Evolutionary conservation across 2,888 invertebrate genomes (phyloP), one percentile per base, ranked within the genome.

Genomic region (Agrotis clavis): DNA sequence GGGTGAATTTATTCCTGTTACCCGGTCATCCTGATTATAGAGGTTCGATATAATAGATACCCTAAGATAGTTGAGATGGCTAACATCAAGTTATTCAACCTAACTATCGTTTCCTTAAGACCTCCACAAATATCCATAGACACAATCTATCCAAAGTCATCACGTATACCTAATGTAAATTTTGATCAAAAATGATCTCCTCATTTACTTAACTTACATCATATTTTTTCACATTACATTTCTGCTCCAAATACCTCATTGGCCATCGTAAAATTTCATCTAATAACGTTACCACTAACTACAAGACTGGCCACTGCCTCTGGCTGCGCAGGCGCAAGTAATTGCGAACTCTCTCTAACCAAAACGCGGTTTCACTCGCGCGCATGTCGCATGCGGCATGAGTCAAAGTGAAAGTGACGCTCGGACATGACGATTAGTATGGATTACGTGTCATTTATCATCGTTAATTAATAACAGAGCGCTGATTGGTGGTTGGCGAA

Each of bases 341-440:
- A 86, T 86, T 82, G 85, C 85, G 25, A 83, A 87, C 86, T 87
- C 87, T 86, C 86, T 86, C 85, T 70, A 67, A 60, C 69, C 69
- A 61, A 80, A 75, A 61, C 71, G 77, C 74, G 65, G 78, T 85
- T 85, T 86, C 85, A 86, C 85, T 85, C 80, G 63, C 60, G 68
- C 72, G 75, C 70, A 73, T 60, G 73, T 74, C 77, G 86, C 72
- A 81, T 81, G 81, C 67, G 88, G 88, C 89, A 83, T 88, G 89
- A 87, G 82, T 86, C 82, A 81, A 79, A 81, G 87, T 74, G 87
- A 86, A 85, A 84, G 86, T 82, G 70, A 74, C 73, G 79, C 78
- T 87, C 86, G 88, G 85, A 85, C 89, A 83, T 84, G 84, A 87
- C 88, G 82, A 88, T 89, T 86, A 86, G 77, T 82, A 82, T 86